Percentiles rank a stretch among this genome's conserved stretches.
Evolutionary conservation across 2,888 invertebrate genomes (phyloP).

Genomic region (Podotricha telesiphe): DNA sequence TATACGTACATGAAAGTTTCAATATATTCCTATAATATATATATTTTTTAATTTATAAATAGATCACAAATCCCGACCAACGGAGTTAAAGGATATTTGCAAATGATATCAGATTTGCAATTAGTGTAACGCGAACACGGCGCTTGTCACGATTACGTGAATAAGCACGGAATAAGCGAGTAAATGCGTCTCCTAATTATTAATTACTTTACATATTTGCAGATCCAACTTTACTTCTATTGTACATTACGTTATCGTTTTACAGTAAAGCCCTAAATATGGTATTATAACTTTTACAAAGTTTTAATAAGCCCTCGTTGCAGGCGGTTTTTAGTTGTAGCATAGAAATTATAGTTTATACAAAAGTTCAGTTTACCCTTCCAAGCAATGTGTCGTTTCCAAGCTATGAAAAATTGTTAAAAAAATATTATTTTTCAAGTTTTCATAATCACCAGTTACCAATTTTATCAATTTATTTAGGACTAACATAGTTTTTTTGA

Average conservation of each 20-base stretch:
- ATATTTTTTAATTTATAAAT: not conserved
- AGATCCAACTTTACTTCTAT: conserved; percentile 18
- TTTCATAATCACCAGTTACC: no score
- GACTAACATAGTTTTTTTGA: no score
- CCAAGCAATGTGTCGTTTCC: no score
- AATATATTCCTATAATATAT: no score
- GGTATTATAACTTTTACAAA: conserved; percentile 16
- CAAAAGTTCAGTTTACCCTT: not conserved
- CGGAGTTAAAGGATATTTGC: conserved; percentile 17
- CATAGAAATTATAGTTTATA: conserved; percentile 1
- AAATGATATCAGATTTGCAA: conserved; percentile 29
- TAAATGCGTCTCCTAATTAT: conserved; percentile 29
- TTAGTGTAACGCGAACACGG: conserved; percentile 27
- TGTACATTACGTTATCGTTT: conserved; percentile 16
- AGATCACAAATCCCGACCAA: not conserved
- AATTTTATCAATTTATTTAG: no score
- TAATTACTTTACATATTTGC: conserved; percentile 30
- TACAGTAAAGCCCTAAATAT: conserved; percentile 17
- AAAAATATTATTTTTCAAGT: no score
- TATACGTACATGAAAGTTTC: no score
- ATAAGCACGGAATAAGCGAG: conserved; percentile 24
- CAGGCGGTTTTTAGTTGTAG: conserved; percentile 11
- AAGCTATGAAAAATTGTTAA: no score
- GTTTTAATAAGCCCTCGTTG: conserved; percentile 25
- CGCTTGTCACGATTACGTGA: conserved; percentile 29